Evolutionary conservation across 2,888 invertebrate genomes (phyloP).

Genomic region (Ariolimax columbianus): DNA sequence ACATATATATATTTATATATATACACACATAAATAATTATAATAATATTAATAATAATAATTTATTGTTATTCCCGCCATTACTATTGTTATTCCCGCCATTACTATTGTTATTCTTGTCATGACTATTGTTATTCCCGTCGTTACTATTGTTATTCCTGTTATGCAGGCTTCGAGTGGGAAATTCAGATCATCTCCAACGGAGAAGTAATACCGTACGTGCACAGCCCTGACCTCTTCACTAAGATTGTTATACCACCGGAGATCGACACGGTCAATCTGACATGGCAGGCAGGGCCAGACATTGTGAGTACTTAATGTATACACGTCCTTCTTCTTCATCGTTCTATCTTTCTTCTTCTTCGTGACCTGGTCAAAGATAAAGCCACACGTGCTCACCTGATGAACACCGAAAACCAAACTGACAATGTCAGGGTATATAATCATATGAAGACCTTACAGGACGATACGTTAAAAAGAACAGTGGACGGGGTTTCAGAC

Average conservation of each 20-base stretch:
- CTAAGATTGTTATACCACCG: slow-evolving; percentile 92
- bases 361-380: too few species aligned
- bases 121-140: not conserved
- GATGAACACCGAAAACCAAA: too few species aligned
- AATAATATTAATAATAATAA: not conserved
- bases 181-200: slow-evolving; percentile 92
- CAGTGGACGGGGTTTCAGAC: too few species aligned
- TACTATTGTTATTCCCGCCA: not conserved
- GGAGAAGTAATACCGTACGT: slow-evolving; percentile 92
- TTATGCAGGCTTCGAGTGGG: slow-evolving; percentile 82
- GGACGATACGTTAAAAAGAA: too few species aligned
- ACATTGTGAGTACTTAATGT: slow-evolving; percentile 64
- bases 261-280: slow-evolving; percentile 84
- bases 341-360: too few species aligned
- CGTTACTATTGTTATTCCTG: not conserved
- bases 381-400: too few species aligned
- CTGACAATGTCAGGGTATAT: too few species aligned
- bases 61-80: not conserved
- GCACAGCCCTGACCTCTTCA: slow-evolving; percentile 92
- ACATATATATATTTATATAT: too few species aligned
- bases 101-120: not conserved
- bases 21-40: too few species aligned
- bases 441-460: too few species aligned
- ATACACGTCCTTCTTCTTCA: not conserved
- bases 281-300: slow-evolving; percentile 78